phyloP scores from a whole-genome alignment of 1,140 invertebrate species.

The Choristoneura fumiferana region DNA sequence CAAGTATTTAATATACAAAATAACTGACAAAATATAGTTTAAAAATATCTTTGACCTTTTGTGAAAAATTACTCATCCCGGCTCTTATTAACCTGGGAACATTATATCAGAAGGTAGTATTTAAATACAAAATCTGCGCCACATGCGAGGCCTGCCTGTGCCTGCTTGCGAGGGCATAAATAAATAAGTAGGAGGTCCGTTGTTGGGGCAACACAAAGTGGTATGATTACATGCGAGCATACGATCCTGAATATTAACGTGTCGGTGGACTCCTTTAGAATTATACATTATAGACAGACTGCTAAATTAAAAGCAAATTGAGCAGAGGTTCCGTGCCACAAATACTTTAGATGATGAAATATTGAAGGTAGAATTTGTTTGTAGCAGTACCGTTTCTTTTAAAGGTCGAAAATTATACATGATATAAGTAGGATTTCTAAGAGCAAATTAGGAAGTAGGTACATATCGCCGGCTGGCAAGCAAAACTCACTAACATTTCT shows the following conservation, averaged over 20 bases:
- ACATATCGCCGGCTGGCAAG: too few species aligned
- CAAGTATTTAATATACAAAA: too few species aligned
- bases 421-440: too few species aligned
- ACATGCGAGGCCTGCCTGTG: not conserved
- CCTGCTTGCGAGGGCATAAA: conserved; percentile 21
- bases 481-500: too few species aligned
- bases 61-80: too few species aligned
- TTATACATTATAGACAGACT: conserved; percentile 23
- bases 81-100: not conserved
- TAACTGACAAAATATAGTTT: too few species aligned
- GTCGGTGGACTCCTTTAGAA: conserved; percentile 19
- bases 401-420: too few species aligned
- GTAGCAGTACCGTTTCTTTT: too few species aligned
- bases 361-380: too few species aligned
- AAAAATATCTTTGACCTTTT: too few species aligned
- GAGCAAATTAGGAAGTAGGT: too few species aligned
- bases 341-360: too few species aligned
- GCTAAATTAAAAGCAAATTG: conserved; percentile 24
- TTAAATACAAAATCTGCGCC: conserved; percentile 14
- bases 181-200: conserved; percentile 21
- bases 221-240: conserved; percentile 24
- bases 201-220: conserved; percentile 19
- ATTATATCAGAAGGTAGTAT: conserved; percentile 9
- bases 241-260: conserved; percentile 34
- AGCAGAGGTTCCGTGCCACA: not conserved